phyloP scores from a whole-genome alignment of 1,140 invertebrate species.

The Diabrotica virgifera region DNA sequence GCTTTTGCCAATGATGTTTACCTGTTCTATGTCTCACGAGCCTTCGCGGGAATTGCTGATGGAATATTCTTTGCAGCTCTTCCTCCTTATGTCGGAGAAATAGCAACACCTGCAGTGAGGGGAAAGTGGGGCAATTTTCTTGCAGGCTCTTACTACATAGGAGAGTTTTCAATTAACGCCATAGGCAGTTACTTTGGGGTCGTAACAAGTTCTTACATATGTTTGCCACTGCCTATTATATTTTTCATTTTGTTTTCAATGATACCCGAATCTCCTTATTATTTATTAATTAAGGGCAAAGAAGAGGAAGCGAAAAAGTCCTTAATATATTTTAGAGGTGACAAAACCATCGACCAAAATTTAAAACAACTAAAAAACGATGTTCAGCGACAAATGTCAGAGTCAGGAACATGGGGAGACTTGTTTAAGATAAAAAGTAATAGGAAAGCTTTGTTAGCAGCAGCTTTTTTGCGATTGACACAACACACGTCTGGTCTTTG shows the following conservation, averaged over 20 bases:
- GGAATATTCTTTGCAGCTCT: constrained; percentile 63
- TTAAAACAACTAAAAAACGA: constrained; percentile 47
- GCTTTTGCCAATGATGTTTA: constrained; percentile 52
- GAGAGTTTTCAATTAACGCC: constrained; percentile 66
- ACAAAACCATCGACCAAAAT: constrained; percentile 58
- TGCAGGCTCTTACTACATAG: constrained; percentile 49
- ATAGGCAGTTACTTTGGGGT: constrained; percentile 63
- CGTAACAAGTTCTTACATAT: constrained; percentile 57
- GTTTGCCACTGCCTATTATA: constrained; percentile 56
- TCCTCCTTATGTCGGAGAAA: constrained; percentile 66
- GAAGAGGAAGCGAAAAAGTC: constrained; percentile 59
- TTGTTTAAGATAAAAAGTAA: constrained; percentile 38
- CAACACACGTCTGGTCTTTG: too few species aligned
- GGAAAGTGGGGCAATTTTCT: constrained; percentile 50
- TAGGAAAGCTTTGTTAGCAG: constrained; percentile 33
- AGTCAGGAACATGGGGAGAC: constrained; percentile 28
- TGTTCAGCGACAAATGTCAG: constrained; percentile 19
- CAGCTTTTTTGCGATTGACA: too few species aligned
- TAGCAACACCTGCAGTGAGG: constrained; percentile 64
- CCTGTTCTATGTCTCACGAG: constrained; percentile 53
- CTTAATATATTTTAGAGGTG: constrained; percentile 61
- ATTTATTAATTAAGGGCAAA: constrained; percentile 57
- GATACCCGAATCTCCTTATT: constrained; percentile 80
- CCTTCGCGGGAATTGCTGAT: constrained; percentile 63
- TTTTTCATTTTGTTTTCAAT: constrained; percentile 63